A percentile compares a stretch with the other conserved stretches of the same genome.
Evolutionary conservation across 1,140 invertebrate species (phyloP).

Genomic region (Sitophilus oryzae): DNA sequence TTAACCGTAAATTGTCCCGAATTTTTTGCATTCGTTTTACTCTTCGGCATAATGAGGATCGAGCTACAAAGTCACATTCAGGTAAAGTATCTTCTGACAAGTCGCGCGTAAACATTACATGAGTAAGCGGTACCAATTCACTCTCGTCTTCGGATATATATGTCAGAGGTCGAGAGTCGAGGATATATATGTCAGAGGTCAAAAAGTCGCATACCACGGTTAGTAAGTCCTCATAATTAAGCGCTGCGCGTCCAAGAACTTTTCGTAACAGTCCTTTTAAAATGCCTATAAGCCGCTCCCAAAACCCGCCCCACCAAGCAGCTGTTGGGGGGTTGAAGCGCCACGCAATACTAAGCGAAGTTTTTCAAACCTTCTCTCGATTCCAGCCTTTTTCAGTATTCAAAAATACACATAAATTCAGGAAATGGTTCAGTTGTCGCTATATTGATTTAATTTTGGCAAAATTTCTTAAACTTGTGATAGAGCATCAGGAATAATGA

Average conservation of each 20-base stretch:
- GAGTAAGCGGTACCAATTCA: constrained; percentile 11
- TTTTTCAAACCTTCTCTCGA: constrained; percentile 8
- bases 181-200: constrained; percentile 40
- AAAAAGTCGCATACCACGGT: constrained; percentile 36
- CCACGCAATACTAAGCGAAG: constrained; percentile 35
- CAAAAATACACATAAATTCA: background rate
- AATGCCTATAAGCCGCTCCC: constrained; percentile 34
- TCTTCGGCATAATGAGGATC: constrained; percentile 8
- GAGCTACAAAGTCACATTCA: constrained; percentile 11
- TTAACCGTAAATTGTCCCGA: constrained; percentile 10
- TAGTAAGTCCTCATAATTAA: constrained; percentile 36
- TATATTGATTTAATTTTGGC: constrained; percentile 12
- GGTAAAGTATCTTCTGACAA: constrained; percentile 9
- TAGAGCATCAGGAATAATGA: constrained; percentile 36
- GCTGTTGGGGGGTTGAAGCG: constrained; percentile 40
- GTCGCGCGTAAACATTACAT: constrained; percentile 9
- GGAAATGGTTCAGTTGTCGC: constrained; percentile 21
- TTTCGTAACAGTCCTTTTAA: constrained; percentile 35
- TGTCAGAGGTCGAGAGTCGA: constrained; percentile 8
- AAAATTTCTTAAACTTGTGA: constrained; percentile 25
- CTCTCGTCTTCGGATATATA: constrained; percentile 3
- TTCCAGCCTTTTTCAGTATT: constrained; percentile 31
- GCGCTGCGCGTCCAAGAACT: constrained; percentile 27
- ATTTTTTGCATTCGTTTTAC: constrained; percentile 7
- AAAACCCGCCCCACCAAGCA: constrained; percentile 40